Evolutionary conservation across 2,797 vertebrate genomes (phyloP), one percentile per base, ranked within the genome.

Genomic region (Apogon talboti): DNA sequence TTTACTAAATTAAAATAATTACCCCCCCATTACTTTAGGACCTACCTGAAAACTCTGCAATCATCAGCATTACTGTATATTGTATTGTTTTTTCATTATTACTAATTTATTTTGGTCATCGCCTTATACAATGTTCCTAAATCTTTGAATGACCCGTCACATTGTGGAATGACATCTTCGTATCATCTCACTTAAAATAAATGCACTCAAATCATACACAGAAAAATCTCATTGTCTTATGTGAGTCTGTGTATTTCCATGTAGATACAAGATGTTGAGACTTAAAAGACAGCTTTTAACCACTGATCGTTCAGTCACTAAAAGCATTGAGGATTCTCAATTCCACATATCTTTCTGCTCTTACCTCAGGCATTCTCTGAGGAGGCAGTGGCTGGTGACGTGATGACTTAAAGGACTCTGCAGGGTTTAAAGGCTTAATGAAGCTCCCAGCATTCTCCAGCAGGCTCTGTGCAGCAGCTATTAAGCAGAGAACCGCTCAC

Each of bases 361-460:
- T 82, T 71, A 83, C 84, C 83, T 74, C 57, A 7, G 66, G 66
- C 61, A 28, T 38, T 66, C 57, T 79, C 71, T 11, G 68, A 79
- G 71, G 82, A 85, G 70, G 76, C 67, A 35, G 74, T 16, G 66
- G 70, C 75, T 70, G 76, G 56, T 91, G 84, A 89, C 85, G 81
- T 77, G 87, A 88, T 86, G 87, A 90, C 89, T 90, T 91, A 87
- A 83, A 86, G 65, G 81, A 86, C 87, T 86, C 82, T 74, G 58
- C 59, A 43, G 82, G 90, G 88, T 90, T 92, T 93, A 91, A 91
- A 88, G 86, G 88, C 87, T 92, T 91, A 91, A 87, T 86, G 87
- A 89, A 88, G 88, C 84, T 77, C 82, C 74, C 68, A 50, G 80
- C 71, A 87, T 88, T 89, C 83, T 86, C 76, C 80, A 70, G 74